Conservation (phyloP, 30 jellyfish, hydroid and myxozoan genomes). For the Aurelia coerulea region DNA sequence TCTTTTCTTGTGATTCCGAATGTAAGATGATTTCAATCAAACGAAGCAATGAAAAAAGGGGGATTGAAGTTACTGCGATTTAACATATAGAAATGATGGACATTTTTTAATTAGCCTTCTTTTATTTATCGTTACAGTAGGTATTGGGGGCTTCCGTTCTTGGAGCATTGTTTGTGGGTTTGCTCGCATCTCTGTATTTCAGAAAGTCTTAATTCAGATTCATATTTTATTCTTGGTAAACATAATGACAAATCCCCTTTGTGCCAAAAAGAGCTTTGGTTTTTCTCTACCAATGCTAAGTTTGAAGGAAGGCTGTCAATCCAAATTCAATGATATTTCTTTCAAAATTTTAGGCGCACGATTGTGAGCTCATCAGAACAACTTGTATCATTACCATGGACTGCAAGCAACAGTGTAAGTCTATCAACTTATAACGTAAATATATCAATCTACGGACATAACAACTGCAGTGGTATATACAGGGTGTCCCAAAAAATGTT, state of each 20-base stretch:
- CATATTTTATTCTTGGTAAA: too few relatives aligned
- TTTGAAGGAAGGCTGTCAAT: not conserved
- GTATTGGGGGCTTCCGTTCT: not conserved
- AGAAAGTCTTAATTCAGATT: too few relatives aligned
- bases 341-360: conserved; percentile 17
- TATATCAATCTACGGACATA: not conserved
- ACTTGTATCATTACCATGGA: conserved; percentile 53
- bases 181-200: too few relatives aligned
- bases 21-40: too few relatives aligned
- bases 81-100: too few relatives aligned
- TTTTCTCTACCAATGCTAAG: not conserved
- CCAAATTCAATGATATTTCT: not conserved
- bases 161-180: not conserved
- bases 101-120: too few relatives aligned
- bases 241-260: too few relatives aligned
- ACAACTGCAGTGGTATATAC: not conserved
- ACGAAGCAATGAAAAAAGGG: too few relatives aligned
- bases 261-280: not conserved
- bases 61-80: too few relatives aligned
- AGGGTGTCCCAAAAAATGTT: too few relatives aligned
- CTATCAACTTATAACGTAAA: not conserved
- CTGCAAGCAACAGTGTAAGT: conserved; percentile 47
- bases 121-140: not conserved
- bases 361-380: conserved; percentile 50
- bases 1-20: too few relatives aligned